Conservation (phyloP, 2,113 vertebrate genomes). For the Thryonomys swinderianus region DNA sequence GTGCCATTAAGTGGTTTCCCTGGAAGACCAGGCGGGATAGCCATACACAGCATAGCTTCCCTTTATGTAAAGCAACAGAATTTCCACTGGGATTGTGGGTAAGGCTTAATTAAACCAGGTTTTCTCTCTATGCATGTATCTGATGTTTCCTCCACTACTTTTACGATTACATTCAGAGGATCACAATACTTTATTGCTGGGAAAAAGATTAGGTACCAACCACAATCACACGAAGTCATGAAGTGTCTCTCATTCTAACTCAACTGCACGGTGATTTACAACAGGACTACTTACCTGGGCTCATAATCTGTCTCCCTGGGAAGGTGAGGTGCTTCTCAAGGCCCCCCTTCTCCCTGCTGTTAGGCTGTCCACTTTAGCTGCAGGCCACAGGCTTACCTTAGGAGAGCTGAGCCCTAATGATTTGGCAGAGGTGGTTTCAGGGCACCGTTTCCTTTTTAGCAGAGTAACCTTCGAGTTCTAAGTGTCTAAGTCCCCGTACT, state of each 20-base stretch:
- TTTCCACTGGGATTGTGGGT: constrained; percentile 14
- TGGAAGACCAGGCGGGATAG: neutral
- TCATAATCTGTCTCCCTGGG: neutral
- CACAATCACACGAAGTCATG: neutral
- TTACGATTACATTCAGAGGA: neutral
- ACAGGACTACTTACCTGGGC: neutral
- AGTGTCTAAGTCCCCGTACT: neutral
- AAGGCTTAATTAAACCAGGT: neutral
- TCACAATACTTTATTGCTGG: neutral
- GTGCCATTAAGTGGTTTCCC: neutral
- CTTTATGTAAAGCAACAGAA: neutral
- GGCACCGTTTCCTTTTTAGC: neutral
- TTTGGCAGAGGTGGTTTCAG: neutral
- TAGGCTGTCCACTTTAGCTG: neutral
- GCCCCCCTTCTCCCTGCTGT: neutral
- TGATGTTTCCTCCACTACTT: neutral
- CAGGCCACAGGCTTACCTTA: neutral
- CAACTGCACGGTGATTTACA: neutral
- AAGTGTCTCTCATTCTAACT: constrained; percentile 16
- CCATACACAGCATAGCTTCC: neutral
- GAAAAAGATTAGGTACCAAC: neutral
- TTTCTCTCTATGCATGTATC: constrained; percentile 3
- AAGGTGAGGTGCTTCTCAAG: neutral
- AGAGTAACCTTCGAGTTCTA: constrained; percentile 28
- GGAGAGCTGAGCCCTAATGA: neutral